Base-by-base conservation (phyloP, 2,797 vertebrate species). In the Hydrocynus forskahlii region DNA sequence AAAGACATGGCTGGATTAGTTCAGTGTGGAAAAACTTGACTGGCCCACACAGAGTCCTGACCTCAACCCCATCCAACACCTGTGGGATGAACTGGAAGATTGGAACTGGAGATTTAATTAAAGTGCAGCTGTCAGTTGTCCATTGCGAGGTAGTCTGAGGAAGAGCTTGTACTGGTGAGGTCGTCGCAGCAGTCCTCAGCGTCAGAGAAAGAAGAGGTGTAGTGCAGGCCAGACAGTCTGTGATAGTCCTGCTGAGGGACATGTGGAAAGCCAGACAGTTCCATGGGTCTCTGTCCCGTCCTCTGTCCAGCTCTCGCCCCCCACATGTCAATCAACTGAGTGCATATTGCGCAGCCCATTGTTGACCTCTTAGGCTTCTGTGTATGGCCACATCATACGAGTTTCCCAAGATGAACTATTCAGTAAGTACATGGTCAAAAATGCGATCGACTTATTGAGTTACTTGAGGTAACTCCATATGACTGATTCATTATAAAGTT, bases 311-410 rank as follows among this genome's bases (percentile, higher is more conserved):
- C 81, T 73, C 84, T 50, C 40, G 86, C 86, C 43, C 63, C 76
- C 92, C 91, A 95, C 88, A 89, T 89, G 83, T 94, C 92, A 0
- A 92, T 85, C 87, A 95, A 88, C 81, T 92, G 93, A 6, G 87
- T 92, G 75, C 94, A 95, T 84, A 94, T 86, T 16, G 89, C 90
- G 29, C 92, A 93, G 52, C 93, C 89, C 88, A 94, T 89, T 12
- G 43, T 64, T 45, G 10, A 45, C 43, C 43, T 4, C 13, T 54
- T 54, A 13, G 12, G 4, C 60, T 63, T 63, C 23, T 57, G 4
- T 57, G 17, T 57, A 57, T 6, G 5, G 19, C 19, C 17, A n/a
- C 54, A 57, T n/a, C 19, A 4, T n/a, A 57, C 19, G 16, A n/a
- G 6, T 19, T 57, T 57, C 19, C 7, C 0, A 21, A n/a, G 54